phyloP scores from a whole-genome alignment of 2,888 invertebrate genomes.

The Lepidochrysops patricia region DNA sequence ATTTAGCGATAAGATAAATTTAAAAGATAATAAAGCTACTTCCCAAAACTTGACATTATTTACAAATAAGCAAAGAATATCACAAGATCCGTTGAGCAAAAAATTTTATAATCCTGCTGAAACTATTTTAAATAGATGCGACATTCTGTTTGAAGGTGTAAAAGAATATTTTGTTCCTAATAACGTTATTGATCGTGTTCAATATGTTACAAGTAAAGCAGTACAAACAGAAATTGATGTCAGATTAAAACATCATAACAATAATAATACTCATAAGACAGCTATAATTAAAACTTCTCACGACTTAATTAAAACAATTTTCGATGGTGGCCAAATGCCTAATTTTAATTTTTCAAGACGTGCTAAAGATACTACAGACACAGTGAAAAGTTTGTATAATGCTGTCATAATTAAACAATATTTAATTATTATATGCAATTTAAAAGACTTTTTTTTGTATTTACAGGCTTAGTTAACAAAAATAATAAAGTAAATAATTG shows the following conservation, averaged over 20 bases:
- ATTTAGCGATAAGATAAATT: neutral
- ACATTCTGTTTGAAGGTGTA: constrained; percentile 15
- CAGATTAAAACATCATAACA: neutral
- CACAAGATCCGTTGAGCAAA: constrained; percentile 21
- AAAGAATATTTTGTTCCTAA: neutral
- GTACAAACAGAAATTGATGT: neutral
- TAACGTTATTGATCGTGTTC: neutral
- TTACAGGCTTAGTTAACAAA: neutral
- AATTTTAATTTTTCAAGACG: neutral
- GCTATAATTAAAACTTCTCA: constrained; percentile 34
- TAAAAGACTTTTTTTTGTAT: neutral
- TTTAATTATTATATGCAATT: neutral
- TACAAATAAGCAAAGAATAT: constrained; percentile 5
- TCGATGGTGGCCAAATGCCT: neutral
- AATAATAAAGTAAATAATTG: neutral
- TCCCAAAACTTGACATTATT: neutral
- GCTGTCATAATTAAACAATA: neutral
- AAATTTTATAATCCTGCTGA: constrained; percentile 30
- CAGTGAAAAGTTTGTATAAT: constrained; percentile 2
- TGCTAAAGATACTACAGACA: neutral
- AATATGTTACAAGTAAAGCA: neutral
- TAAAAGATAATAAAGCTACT: constrained; percentile 14
- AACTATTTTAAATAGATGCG: constrained; percentile 30
- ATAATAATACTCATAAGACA: constrained; percentile 9
- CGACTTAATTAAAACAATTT: constrained; percentile 46